These are phyloP conservation scores for Dione juno DNA, from an alignment of 2,888 invertebrate species.

Conservation along the genomic window DNA sequence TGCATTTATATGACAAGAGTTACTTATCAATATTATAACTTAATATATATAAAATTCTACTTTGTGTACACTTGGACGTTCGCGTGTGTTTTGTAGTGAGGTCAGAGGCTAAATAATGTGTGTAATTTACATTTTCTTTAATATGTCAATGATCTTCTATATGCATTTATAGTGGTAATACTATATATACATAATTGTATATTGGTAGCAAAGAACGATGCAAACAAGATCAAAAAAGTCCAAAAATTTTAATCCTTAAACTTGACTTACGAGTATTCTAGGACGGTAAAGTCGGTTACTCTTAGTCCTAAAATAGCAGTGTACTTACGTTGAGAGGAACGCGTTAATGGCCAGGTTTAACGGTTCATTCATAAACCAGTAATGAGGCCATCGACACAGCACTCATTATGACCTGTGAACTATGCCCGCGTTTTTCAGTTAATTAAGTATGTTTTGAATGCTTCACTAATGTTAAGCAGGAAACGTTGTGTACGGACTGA, in stretches of 20 bases:
- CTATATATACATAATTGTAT: too few species aligned
- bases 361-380: constrained; percentile 71
- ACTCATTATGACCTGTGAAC: constrained; percentile 48
- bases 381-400: constrained; percentile 72
- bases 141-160: too few species aligned
- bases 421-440: constrained; percentile 41
- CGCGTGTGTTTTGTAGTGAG: too few species aligned
- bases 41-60: too few species aligned
- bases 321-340: constrained; percentile 58
- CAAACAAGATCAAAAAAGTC: not conserved
- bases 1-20: too few species aligned
- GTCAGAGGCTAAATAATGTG: too few species aligned
- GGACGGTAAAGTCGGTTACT: constrained; percentile 7
- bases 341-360: constrained; percentile 72
- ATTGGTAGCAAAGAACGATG: not conserved
- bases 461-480: constrained; percentile 4
- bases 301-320: constrained; percentile 60
- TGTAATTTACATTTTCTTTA: too few species aligned
- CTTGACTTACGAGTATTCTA: not conserved
- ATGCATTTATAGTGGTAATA: too few species aligned
- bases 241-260: not conserved
- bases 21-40: too few species aligned
- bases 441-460: constrained; percentile 35
- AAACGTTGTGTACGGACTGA: not conserved
- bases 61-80: too few species aligned